phyloP scores from a whole-genome alignment of 2,113 vertebrate species.

The Sphaerodactylus townsendi region DNA sequence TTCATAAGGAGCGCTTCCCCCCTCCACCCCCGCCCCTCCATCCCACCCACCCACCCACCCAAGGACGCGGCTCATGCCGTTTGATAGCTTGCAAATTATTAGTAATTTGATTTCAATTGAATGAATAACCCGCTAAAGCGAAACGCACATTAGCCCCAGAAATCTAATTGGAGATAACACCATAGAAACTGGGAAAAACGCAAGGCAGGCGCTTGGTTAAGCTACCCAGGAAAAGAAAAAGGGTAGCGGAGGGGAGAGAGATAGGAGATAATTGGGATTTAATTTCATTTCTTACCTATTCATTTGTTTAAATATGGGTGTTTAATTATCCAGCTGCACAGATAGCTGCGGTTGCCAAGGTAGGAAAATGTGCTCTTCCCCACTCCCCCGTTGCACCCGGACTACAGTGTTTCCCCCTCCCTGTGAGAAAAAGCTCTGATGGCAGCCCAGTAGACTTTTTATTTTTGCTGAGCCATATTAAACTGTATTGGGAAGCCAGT shows the following conservation, averaged over 20 bases:
- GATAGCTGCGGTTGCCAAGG: conserved; percentile 33
- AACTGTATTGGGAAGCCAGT: fast-evolving
- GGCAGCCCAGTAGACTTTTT: not conserved
- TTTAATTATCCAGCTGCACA: conserved; percentile 55
- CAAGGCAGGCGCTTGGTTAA: conserved; percentile 25
- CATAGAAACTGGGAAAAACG: not conserved
- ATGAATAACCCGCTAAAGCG: conserved; percentile 69
- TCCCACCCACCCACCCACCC: not conserved
- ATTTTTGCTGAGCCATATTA: not conserved
- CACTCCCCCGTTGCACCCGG: not conserved
- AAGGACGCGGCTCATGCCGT: conserved; percentile 54
- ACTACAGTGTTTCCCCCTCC: not conserved
- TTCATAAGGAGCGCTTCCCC: conserved; percentile 4
- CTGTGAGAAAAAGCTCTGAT: not conserved
- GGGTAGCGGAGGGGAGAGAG: not conserved
- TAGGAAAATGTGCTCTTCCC: conserved; percentile 10
- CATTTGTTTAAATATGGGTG: conserved; percentile 55
- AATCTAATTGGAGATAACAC: conserved; percentile 55
- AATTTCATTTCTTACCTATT: conserved; percentile 45
- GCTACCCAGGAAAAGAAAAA: conserved; percentile 6
- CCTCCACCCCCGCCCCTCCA: not conserved
- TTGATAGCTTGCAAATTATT: conserved; percentile 87
- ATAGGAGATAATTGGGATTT: conserved; percentile 42
- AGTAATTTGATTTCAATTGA: conserved; percentile 83
- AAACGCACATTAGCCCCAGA: conserved; percentile 34